A percentile compares a stretch with the other conserved stretches of the same genome.
Conservation (phyloP, 1,140 invertebrate genomes). For the Nephila pilipes region DNA sequence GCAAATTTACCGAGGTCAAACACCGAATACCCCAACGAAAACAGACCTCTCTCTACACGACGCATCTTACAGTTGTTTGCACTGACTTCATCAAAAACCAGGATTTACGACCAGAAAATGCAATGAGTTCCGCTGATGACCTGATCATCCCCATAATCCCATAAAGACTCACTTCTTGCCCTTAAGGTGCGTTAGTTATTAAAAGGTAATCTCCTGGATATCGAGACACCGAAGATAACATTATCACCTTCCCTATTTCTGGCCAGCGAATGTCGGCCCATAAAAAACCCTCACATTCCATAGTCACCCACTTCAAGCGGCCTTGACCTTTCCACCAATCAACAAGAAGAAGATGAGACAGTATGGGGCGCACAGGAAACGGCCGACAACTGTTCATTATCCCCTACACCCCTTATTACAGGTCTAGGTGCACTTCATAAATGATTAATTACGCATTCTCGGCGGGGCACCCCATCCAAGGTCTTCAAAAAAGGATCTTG, state of each 20-base stretch:
- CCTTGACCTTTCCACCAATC: constrained; percentile 49
- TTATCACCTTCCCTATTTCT: constrained; percentile 42
- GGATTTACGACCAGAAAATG: constrained; percentile 48
- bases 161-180: constrained; percentile 25
- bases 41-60: neutral
- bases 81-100: neutral
- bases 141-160: neutral
- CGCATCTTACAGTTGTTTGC: constrained; percentile 1
- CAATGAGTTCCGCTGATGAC: constrained; percentile 35
- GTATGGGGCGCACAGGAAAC: constrained; percentile 71
- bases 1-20: neutral
- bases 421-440: constrained; percentile 71
- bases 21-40: neutral
- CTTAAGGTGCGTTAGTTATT: neutral
- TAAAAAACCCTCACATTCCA: constrained; percentile 45
- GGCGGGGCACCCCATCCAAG: constrained; percentile 43
- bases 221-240: constrained; percentile 24
- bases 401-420: constrained; percentile 71
- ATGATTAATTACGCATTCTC: constrained; percentile 73
- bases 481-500: constrained; percentile 21
- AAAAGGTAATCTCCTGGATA: constrained; percentile 44
- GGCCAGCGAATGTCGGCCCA: neutral
- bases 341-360: constrained; percentile 61
- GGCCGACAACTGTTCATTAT: constrained; percentile 73
- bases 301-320: constrained; percentile 29